These are phyloP conservation scores for Lamproptera curius DNA, from an alignment of 2,888 invertebrate genomes.

Conservation along the genomic window DNA sequence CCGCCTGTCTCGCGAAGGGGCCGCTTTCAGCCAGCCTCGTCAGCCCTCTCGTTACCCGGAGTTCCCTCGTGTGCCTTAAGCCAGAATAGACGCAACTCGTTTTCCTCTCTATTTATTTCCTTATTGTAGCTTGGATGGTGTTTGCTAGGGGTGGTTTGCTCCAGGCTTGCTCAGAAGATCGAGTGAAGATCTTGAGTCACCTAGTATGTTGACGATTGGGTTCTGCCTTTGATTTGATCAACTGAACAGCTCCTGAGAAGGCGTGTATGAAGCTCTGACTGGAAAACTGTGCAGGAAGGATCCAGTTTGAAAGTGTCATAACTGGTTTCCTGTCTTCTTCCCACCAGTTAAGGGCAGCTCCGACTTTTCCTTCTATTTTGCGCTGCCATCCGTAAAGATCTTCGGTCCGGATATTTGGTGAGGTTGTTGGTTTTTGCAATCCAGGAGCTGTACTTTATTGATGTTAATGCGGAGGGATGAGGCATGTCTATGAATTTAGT, in stretches of 20 bases:
- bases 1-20: not conserved
- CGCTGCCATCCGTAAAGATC: slow-evolving; percentile 26
- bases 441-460: not conserved
- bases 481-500: not conserved
- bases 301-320: slow-evolving; percentile 16
- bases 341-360: slow-evolving; percentile 22
- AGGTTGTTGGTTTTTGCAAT: not conserved
- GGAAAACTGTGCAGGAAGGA: slow-evolving; percentile 24
- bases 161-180: slow-evolving; percentile 9
- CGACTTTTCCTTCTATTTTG: slow-evolving; percentile 24
- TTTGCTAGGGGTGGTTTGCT: slow-evolving; percentile 5
- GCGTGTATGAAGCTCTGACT: slow-evolving; percentile 24
- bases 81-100: slow-evolving; percentile 11
- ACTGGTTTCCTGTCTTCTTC: slow-evolving; percentile 9
- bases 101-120: slow-evolving; percentile 2
- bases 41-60: slow-evolving; percentile 1
- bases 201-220: slow-evolving; percentile 7
- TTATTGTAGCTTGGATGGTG: not conserved
- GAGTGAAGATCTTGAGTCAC: slow-evolving; percentile 23
- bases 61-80: slow-evolving; percentile 14
- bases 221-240: not conserved
- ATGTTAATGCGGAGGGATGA: slow-evolving; percentile 13
- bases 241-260: slow-evolving; percentile 1
- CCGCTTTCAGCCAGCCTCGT: not conserved
- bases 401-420: slow-evolving; percentile 1